Conservation (phyloP, 1,140 invertebrate genomes). For the Caenorhabditis remanei region DNA sequence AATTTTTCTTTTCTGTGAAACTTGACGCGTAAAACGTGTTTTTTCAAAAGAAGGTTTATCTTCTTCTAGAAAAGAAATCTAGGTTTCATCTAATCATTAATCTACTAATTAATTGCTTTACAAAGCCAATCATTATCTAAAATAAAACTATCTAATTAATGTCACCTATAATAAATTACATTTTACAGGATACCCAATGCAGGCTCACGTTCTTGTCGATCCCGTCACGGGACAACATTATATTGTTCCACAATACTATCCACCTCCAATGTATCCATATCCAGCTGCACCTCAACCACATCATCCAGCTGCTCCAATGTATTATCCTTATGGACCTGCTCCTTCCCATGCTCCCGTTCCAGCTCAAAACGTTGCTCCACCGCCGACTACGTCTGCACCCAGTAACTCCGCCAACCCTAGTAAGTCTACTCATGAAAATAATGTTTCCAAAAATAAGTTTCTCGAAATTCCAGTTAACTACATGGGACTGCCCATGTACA, state of each 20-base stretch:
- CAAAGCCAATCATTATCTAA: background rate
- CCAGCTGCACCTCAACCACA: conserved; percentile 30
- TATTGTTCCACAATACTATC: conserved; percentile 60
- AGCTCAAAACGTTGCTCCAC: background rate
- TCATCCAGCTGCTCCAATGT: conserved; percentile 47
- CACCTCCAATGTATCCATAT: conserved; percentile 60
- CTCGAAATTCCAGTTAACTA: conserved; percentile 18
- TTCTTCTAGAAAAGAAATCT: background rate
- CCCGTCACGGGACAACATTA: conserved; percentile 62
- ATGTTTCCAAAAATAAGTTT: background rate
- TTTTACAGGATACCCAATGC: conserved; percentile 58
- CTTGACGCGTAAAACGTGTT: conserved; percentile 25
- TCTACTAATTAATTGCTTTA: background rate
- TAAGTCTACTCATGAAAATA: conserved; percentile 4
- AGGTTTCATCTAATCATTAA: background rate
- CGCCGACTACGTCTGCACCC: background rate
- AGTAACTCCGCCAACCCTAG: conserved; percentile 9
- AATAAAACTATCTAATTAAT: background rate
- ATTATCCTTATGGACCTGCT: conserved; percentile 40
- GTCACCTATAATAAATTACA: background rate
- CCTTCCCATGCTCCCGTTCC: background rate
- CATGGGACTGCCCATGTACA: conserved; percentile 2
- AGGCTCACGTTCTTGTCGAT: conserved; percentile 58
- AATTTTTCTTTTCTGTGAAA: conserved; percentile 38
- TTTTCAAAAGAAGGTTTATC: background rate